Evolutionary conservation across 1,140 invertebrate species (phyloP).

Genomic region (Cotesia vestalis): DNA sequence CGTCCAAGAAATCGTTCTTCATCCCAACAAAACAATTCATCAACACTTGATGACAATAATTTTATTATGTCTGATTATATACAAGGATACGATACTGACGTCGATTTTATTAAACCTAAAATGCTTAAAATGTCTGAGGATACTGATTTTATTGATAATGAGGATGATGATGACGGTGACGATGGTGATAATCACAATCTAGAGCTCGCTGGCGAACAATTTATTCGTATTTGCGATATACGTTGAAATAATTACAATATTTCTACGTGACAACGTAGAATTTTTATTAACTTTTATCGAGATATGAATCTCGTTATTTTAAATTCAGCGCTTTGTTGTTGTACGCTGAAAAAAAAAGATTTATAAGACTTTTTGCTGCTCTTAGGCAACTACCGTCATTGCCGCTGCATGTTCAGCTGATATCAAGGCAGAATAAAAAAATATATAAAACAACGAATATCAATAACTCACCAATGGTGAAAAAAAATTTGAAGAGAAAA

Average conservation of each 20-base stretch:
- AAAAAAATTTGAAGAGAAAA: too few relatives aligned
- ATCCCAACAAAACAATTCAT: slow-evolving; percentile 49
- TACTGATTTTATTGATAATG: slow-evolving; percentile 45
- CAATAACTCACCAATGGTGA: too few relatives aligned
- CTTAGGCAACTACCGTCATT: too few relatives aligned
- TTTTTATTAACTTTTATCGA: slow-evolving; percentile 44
- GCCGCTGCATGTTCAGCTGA: too few relatives aligned
- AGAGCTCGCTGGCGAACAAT: slow-evolving; percentile 55
- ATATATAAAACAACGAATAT: too few relatives aligned
- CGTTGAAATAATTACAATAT: slow-evolving; percentile 50
- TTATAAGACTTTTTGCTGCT: too few relatives aligned
- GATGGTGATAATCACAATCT: slow-evolving; percentile 38
- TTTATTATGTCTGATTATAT: slow-evolving; percentile 54
- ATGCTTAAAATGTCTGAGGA: slow-evolving; percentile 53
- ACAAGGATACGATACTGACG: slow-evolving; percentile 42
- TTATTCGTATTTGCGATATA: slow-evolving; percentile 60
- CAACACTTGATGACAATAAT: slow-evolving; percentile 47
- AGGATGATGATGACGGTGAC: too few relatives aligned
- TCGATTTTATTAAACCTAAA: slow-evolving; percentile 51
- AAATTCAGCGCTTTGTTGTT: slow-evolving; percentile 46
- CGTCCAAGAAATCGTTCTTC: slow-evolving; percentile 57
- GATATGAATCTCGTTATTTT: slow-evolving; percentile 65
- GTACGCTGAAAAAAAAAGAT: too few relatives aligned
- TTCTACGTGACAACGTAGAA: slow-evolving; percentile 26
- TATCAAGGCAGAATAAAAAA: too few relatives aligned